Evolutionary conservation across 2,113 vertebrate species (phyloP).

Genomic region (Pholis gunnellus): DNA sequence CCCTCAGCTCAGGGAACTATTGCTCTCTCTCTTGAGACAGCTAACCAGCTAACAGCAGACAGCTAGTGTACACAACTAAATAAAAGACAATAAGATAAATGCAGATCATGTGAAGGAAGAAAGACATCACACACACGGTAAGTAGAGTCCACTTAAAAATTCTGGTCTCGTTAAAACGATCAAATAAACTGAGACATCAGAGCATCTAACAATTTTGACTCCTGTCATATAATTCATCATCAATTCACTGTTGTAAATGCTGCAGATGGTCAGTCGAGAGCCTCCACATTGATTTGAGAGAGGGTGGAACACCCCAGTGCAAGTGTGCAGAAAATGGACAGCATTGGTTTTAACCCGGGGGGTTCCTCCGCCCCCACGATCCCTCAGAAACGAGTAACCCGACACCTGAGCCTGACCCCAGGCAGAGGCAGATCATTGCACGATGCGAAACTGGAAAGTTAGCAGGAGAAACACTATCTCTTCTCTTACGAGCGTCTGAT

Average conservation of each 20-base stretch:
- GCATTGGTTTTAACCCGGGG: constrained; percentile 57
- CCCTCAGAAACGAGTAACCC: constrained; percentile 47
- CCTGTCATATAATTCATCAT: background rate
- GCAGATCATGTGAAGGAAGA: background rate
- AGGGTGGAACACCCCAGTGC: constrained; percentile 38
- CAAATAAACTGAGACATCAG: background rate
- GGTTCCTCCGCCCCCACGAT: constrained; percentile 28
- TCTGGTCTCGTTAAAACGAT: background rate
- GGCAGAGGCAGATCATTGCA: constrained; percentile 45
- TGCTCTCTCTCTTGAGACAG: no score
- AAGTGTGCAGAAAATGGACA: constrained; percentile 42
- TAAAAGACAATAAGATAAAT: background rate
- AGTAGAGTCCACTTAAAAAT: no score
- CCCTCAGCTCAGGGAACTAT: no score
- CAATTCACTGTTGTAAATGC: background rate
- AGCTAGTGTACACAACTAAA: background rate
- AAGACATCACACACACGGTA: no score
- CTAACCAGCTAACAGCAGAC: no score
- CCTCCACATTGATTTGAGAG: background rate
- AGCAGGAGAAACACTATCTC: constrained; percentile 69
- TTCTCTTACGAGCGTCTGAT: constrained; percentile 49
- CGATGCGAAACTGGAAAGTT: constrained; percentile 62
- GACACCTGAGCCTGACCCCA: constrained; percentile 38
- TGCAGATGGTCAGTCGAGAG: background rate
- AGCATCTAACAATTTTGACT: no score